Conservation (phyloP, 2,113 vertebrate genomes). For the Scartelaos histophorus region DNA sequence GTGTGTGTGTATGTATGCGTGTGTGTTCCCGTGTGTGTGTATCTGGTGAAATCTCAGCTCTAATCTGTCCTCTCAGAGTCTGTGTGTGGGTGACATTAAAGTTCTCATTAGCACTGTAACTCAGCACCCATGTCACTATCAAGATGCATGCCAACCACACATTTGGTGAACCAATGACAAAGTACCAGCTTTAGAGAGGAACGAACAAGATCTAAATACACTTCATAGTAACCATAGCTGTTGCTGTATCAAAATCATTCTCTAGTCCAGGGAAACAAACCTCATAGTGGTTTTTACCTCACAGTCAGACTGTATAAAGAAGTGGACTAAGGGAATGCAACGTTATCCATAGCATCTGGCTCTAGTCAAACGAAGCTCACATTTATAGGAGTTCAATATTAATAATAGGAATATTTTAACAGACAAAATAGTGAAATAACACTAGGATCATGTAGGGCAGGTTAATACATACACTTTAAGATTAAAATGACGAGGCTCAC, state of each 20-base stretch:
- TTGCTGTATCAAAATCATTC: not conserved
- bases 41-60: constrained; percentile 66
- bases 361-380: too few species aligned
- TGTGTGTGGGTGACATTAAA: constrained; percentile 74
- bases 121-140: constrained; percentile 69
- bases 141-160: constrained; percentile 67
- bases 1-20: constrained; percentile 44
- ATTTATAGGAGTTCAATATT: too few species aligned
- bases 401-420: too few species aligned
- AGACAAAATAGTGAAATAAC: too few species aligned
- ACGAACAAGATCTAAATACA: not conserved
- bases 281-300: not conserved
- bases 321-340: too few species aligned
- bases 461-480: too few species aligned
- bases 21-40: constrained; percentile 42
- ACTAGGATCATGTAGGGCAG: too few species aligned
- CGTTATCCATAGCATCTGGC: too few species aligned
- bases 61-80: constrained; percentile 67
- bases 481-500: too few species aligned
- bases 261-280: not conserved
- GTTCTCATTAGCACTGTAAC: constrained; percentile 75
- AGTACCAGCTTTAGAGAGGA: not conserved
- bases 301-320: too few species aligned
- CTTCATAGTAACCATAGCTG: not conserved
- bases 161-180: constrained; percentile 27